phyloP scores from a whole-genome alignment of 2,113 vertebrate genomes.

The Isurus oxyrinchus region DNA sequence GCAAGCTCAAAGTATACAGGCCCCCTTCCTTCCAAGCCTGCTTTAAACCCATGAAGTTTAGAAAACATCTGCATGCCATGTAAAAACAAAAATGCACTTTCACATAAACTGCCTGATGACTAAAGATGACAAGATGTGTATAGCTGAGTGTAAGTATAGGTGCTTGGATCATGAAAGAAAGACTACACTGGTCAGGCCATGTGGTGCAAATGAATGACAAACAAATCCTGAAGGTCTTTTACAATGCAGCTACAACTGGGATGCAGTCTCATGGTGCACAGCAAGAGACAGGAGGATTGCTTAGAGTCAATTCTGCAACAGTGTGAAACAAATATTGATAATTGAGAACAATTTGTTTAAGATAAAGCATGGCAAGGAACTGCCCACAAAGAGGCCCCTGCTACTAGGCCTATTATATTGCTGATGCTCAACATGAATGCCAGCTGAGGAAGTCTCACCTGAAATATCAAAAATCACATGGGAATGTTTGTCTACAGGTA shows the following conservation, averaged over 20 bases:
- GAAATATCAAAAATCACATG: neutral
- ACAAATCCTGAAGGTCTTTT: neutral
- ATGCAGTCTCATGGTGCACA: neutral
- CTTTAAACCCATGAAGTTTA: neutral
- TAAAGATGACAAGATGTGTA: neutral
- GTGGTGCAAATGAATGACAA: neutral
- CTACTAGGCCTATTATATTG: neutral
- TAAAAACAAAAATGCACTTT: neutral
- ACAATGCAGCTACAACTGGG: neutral
- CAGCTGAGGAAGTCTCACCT: neutral
- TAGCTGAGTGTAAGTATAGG: neutral
- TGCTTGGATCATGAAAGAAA: neutral
- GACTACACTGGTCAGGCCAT: neutral
- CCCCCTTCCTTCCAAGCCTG: neutral
- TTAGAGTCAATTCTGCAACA: neutral
- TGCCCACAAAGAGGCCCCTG: neutral
- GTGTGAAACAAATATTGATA: neutral
- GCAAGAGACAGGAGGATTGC: neutral
- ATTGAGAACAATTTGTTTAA: neutral
- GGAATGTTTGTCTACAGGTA: neutral
- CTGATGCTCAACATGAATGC: neutral
- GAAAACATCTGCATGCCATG: no score
- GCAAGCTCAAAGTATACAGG: no score
- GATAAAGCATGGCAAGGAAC: neutral
- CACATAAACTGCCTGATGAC: neutral